These are phyloP conservation scores for Drosophila formosana DNA, from an alignment of 2,888 invertebrate species.

Conservation along the genomic window DNA sequence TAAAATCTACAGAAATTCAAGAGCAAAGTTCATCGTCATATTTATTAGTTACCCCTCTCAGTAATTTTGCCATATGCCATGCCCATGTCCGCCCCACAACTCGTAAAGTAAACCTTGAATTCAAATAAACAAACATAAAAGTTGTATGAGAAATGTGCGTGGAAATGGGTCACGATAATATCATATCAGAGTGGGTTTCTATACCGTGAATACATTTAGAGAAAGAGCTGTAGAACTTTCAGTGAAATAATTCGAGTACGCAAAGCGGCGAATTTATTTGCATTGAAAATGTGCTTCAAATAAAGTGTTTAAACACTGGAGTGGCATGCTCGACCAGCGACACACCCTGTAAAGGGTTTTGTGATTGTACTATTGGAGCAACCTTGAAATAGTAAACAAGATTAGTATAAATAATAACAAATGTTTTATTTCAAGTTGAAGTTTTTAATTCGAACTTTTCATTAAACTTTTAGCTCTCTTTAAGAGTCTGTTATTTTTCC, in stretches of 20 bases:
- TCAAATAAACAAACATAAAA: not conserved
- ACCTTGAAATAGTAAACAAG: too few relatives aligned
- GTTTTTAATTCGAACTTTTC: not conserved
- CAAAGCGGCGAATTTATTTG: not conserved
- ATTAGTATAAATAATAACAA: not conserved
- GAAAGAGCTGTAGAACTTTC: not conserved
- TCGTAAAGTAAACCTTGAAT: not conserved
- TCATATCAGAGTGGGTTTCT: conserved; percentile 4
- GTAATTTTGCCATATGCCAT: conserved; percentile 8
- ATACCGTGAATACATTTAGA: conserved; percentile 1
- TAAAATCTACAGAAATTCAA: conserved; percentile 22
- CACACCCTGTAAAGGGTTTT: not conserved
- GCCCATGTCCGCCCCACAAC: not conserved
- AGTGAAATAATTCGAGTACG: conserved; percentile 4
- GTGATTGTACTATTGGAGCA: not conserved
- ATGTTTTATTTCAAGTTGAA: not conserved
- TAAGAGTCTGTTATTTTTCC: not conserved
- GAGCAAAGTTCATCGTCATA: conserved; percentile 12
- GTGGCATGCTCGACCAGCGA: not conserved
- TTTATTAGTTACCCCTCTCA: not conserved
- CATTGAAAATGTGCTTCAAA: conserved; percentile 1
- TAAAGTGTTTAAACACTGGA: not conserved
- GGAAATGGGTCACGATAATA: conserved; percentile 20
- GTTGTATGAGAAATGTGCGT: conserved; percentile 6
- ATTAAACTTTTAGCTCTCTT: not conserved